Base-by-base conservation (phyloP, 64 coral and sea anemone genomes). In the Dendronephthya gigantea region DNA sequence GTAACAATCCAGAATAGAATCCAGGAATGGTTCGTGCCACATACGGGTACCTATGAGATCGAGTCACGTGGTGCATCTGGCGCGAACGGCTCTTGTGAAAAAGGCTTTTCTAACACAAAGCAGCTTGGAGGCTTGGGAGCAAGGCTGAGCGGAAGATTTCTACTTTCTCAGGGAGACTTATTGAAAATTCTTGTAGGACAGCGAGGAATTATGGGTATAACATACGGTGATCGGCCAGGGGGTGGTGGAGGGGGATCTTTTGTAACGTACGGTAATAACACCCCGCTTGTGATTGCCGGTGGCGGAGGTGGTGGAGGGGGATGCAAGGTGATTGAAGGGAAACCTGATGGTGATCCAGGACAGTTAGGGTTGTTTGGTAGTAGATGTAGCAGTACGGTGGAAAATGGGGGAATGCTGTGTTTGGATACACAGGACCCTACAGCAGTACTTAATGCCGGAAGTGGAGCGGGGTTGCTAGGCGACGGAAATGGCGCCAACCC, bases 211-310 rank as follows among this genome's bases (percentile, higher is more conserved):
- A 69, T 1, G 17, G 91, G 83, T 2, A 40, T 14, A 31, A 0
- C 1, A 32, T 88, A 83, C 27, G 0, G 13, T 15, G 25, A 48
- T 15, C 37, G 48, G 70, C 52, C 84, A 30, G 91, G 91, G n/a
- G 91, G 91, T 29, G 91, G 91, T 43, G 91, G 91, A 50, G 91
- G 91, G 13, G 91, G 91, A 8, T 89, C 83, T 9, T 93, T 93
- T 87, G 84, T 93, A 14, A 86, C 84, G 8, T 79, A 41, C 32
- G 13, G 34, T 25, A 50, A 85, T 25, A 83, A 83, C 35, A 36
- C 19, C 25, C 50, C 88, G 0, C 83, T 93, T 39, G 82, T 93
- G 31, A 83, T 93, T 45, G 91, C 91, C 15, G 91, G 91, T 1
- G 91, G 91, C 13, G 91, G 91, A 38, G 91, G 91, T 48, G 90